A percentile compares a stretch with the other conserved stretches of the same genome.
phyloP scores from a whole-genome alignment of 2,797 vertebrate species.

The Liasis olivaceus region DNA sequence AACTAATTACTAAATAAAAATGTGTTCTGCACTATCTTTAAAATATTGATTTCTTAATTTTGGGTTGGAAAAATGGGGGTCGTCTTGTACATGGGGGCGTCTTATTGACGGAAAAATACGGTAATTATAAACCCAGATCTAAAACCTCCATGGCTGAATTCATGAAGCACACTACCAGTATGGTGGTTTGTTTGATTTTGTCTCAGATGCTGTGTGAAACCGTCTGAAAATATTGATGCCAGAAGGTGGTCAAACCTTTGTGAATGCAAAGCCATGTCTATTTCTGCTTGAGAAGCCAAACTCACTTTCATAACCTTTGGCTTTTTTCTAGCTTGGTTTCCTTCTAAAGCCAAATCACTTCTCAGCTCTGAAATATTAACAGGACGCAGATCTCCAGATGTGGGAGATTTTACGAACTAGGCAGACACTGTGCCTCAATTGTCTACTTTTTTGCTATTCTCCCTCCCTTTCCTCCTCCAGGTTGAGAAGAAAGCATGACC shows the following conservation, averaged over 20 bases:
- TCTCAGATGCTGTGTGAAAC: not conserved
- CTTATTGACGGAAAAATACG: no score
- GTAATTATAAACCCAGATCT: no score
- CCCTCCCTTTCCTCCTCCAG: not conserved
- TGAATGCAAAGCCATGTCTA: not conserved
- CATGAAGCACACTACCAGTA: not conserved
- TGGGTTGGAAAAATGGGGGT: no score
- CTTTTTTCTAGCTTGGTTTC: slow-evolving; percentile 6
- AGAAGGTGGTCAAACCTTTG: not conserved
- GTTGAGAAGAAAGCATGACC: not conserved
- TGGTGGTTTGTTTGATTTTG: not conserved
- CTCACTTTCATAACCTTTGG: not conserved
- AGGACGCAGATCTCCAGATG: not conserved
- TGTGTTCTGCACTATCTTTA: no score
- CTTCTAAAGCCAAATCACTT: slow-evolving; percentile 18
- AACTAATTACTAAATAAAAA: no score
- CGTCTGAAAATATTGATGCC: not conserved
- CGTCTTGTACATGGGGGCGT: no score
- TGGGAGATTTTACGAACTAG: slow-evolving; percentile 7
- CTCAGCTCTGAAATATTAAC: slow-evolving; percentile 19
- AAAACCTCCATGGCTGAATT: not conserved
- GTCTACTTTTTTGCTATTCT: not conserved
- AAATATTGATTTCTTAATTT: no score
- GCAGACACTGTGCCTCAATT: not conserved
- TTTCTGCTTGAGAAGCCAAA: not conserved